These are phyloP conservation scores for Ramphastos sulfuratus DNA, from an alignment of 2,113 vertebrate species.

Conservation along the genomic window DNA sequence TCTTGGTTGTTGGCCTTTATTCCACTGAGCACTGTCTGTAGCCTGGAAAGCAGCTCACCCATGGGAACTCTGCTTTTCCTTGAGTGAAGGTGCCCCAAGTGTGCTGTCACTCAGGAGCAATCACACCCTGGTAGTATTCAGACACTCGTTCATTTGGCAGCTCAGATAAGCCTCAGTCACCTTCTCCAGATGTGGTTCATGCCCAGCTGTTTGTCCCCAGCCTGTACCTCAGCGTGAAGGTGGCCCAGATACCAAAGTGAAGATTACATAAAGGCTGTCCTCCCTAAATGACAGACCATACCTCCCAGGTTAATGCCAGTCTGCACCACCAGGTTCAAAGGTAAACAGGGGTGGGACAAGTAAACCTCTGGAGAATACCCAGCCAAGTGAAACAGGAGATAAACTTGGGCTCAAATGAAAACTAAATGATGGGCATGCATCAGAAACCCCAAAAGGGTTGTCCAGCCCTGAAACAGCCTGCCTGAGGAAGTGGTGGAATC, in stretches of 20 bases:
- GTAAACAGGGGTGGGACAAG: neutral
- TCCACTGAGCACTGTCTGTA: neutral
- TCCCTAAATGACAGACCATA: neutral
- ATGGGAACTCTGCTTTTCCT: neutral
- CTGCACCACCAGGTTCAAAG: neutral
- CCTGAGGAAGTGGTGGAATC: neutral
- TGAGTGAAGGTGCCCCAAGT: neutral
- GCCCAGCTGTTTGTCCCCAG: neutral
- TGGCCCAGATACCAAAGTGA: neutral
- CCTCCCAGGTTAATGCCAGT: neutral
- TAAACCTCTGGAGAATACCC: neutral
- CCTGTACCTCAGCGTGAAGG: neutral
- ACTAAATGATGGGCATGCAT: accelerated
- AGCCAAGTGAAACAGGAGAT: neutral
- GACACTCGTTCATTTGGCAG: neutral
- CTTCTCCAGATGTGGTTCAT: neutral
- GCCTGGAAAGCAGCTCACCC: neutral
- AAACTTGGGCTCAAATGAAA: neutral
- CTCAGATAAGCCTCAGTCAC: neutral
- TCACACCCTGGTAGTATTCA: neutral
- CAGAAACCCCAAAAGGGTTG: neutral
- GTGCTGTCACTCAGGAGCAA: neutral
- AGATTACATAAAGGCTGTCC: neutral
- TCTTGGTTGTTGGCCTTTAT: neutral
- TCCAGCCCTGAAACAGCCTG: neutral